Evolutionary conservation across 1,140 invertebrate genomes (phyloP), one percentile per base, ranked within the genome.

Genomic region (Zophobas atratus): DNA sequence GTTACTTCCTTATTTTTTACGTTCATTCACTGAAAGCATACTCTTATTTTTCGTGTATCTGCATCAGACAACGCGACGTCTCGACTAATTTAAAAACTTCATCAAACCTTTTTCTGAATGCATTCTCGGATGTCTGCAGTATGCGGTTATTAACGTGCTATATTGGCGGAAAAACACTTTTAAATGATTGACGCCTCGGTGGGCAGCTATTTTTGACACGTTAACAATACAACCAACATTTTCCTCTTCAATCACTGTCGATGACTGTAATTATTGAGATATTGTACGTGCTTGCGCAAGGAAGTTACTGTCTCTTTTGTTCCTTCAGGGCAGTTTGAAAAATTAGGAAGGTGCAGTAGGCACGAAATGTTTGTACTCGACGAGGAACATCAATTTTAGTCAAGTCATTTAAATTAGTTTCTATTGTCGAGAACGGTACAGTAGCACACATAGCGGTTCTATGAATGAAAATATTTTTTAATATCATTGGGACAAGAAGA

Each of bases 231-330:
- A 5, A 5, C 8, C 8, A 57, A 20, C 60, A 43, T 67, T 67
- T 67, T 67, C 60, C 60, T 46, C 60, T 41, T 67, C 60, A 67
- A 67, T 67, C 60, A 67, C 39, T 43, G 60, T 43, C 60, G 60
- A 67, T 67, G 60, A 1, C 6, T 67, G 56, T 39, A 60, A 67
- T 67, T 67, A 67, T 41, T 63, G 57, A 41, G 38, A 39, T 57
- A 35, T 57, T 57, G 55, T 35, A 57, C 8, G 36, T 67, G 60
- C 60, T 60, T 60, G 35, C 56, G 56, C n/a, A 60, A 60, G 56
- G 56, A 36, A 60, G 3, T 46, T 8, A 8, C 8, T 46, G 56
- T n/a, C 1, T 39, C 56, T 60, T 60, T 60, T 60, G 56, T 60
- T 60, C 56, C 49, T 53, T 32, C 2, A 53, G 49, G 20, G 2